Conservation (phyloP, 2,888 invertebrate species). For the Heteropelma amictum region DNA sequence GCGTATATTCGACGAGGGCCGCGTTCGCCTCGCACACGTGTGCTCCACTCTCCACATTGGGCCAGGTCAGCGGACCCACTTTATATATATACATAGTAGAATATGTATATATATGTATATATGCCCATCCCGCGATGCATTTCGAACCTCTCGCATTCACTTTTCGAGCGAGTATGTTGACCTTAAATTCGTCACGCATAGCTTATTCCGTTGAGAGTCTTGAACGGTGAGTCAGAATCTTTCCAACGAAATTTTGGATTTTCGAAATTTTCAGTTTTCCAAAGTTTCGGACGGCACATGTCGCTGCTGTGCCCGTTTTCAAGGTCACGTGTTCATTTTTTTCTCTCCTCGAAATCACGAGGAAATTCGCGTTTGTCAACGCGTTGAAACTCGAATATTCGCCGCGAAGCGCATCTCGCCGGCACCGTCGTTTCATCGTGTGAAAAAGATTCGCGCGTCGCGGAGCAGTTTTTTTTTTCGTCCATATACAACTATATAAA, state of each 20-base stretch:
- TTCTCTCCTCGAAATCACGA: constrained; percentile 5
- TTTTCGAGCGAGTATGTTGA: neutral
- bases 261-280: neutral
- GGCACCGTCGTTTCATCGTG: constrained; percentile 50
- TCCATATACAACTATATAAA: too few relatives aligned
- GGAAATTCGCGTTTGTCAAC: neutral
- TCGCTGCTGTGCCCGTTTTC: too few relatives aligned
- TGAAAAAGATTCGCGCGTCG: too few relatives aligned
- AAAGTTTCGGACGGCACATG: too few relatives aligned
- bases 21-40: too few relatives aligned
- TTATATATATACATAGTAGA: too few relatives aligned
- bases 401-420: too few relatives aligned
- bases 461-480: too few relatives aligned
- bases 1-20: too few relatives aligned
- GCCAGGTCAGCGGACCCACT: constrained; percentile 28
- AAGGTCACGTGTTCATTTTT: constrained; percentile 15
- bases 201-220: neutral
- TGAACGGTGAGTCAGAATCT: neutral
- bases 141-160: neutral
- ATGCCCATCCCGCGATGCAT: constrained; percentile 7
- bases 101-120: too few relatives aligned
- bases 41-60: constrained; percentile 11
- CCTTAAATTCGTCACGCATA: neutral
- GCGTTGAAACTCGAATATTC: too few relatives aligned
- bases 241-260: too few relatives aligned